Conservation (phyloP, 2,797 vertebrate species). For the Oophaga sylvatica region DNA sequence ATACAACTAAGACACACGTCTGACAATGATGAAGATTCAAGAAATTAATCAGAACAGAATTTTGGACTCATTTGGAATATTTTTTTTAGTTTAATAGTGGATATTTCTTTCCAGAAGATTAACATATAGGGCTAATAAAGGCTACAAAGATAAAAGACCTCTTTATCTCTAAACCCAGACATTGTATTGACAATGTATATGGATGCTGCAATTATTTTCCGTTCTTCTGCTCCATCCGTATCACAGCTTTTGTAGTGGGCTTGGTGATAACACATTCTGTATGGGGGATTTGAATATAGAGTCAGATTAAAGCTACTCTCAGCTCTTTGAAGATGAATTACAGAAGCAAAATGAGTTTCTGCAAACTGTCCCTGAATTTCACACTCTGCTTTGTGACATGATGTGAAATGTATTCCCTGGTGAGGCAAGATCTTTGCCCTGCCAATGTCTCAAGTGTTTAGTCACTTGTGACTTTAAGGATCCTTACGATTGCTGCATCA, state of each 20-base stretch:
- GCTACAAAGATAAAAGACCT: neutral
- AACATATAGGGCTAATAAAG: neutral
- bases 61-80: too few relatives aligned
- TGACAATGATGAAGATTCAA: too few relatives aligned
- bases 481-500: neutral
- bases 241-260: neutral
- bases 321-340: neutral
- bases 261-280: neutral
- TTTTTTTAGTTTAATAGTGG: too few relatives aligned
- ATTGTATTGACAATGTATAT: neutral
- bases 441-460: neutral
- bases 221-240: neutral
- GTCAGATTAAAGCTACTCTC: slow-evolving; percentile 3
- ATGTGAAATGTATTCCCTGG: slow-evolving; percentile 9
- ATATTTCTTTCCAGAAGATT: neutral
- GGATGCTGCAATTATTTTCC: neutral
- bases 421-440: neutral
- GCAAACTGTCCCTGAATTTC: slow-evolving; percentile 1
- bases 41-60: too few relatives aligned
- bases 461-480: slow-evolving; percentile 3
- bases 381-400: neutral
- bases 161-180: neutral
- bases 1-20: too few relatives aligned
- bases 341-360: neutral
- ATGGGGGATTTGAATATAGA: neutral